Evolutionary conservation across 2,888 invertebrate genomes (phyloP), one percentile per base, ranked within the genome.

Genomic region (Blastobasis lacticolella): DNA sequence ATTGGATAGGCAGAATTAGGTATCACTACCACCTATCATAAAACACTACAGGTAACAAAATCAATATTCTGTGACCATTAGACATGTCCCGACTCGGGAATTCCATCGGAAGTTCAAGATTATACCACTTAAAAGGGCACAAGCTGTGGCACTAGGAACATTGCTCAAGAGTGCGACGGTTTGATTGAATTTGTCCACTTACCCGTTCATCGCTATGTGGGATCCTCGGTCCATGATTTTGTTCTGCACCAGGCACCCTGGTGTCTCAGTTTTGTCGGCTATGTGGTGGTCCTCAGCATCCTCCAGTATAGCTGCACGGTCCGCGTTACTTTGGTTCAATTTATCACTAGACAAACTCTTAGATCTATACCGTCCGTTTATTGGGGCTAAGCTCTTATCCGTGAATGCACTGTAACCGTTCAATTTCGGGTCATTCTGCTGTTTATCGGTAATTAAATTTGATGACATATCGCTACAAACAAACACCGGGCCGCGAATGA

Each of bases 291-390:
- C 78, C 55, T 88, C 88, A 10, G 81, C 75, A 75, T 88, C 86
- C 58, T 85, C 82, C 63, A 88, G 63, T 51, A 88, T 88, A 38
- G 87, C 88, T 6, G 85, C 81, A 8, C 86, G 76, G 63, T 88
- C 88, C 49, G 79, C 81, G 59, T 85, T 84, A 10, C 73, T 69
- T 65, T 84, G 78, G 59, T 83, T 86, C 64, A 88, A 81, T 71
- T 88, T 88, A 78, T 88, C 88, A 82, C 85, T 83, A 43, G 88
- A 87, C 61, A 88, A 77, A 81, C 88, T 88, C 58, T 81, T 87
- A 42, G 87, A 85, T 53, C 84, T 74, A 62, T 82, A 85, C 63
- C 84, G 73, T 47, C 71, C 75, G 57, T 79, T 85, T 50, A 83
- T 60, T 46, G 83, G 80, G 54, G 78, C 71, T 52, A 82, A 71